A percentile compares a stretch with the other conserved stretches of the same genome.
Conservation (phyloP, 2,113 vertebrate genomes). For the human (Homo sapiens) region DNA sequence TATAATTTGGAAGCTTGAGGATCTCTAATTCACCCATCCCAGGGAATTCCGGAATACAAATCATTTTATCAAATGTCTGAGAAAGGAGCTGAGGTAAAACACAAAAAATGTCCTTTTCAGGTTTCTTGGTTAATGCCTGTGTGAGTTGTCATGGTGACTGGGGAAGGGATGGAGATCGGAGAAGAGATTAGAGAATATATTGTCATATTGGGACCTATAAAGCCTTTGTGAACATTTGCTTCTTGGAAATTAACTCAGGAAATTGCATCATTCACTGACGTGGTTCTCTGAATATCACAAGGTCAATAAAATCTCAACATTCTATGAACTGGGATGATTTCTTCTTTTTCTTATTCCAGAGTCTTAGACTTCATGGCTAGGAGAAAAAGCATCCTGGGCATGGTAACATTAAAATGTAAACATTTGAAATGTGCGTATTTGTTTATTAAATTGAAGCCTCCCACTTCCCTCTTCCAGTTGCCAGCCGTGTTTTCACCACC, state of each 20-base stretch:
- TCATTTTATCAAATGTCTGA: conserved; percentile 41
- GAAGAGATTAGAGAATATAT: conserved; percentile 10
- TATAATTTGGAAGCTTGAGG: conserved; percentile 6
- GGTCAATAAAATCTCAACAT: conserved; percentile 41
- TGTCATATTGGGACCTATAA: conserved; percentile 52
- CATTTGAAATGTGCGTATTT: neutral
- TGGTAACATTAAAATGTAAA: conserved; percentile 20
- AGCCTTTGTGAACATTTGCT: neutral
- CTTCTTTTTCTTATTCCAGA: neutral
- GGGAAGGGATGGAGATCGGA: conserved; percentile 53
- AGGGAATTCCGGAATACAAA: conserved; percentile 24
- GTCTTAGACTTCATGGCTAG: neutral
- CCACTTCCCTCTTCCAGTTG: neutral
- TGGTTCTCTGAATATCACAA: conserved; percentile 17
- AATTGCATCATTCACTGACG: conserved; percentile 21
- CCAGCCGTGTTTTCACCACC: neutral
- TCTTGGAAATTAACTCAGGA: conserved; percentile 51
- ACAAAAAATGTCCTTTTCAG: conserved; percentile 7
- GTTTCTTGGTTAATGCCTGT: conserved; percentile 26
- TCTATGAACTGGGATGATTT: conserved; percentile 23
- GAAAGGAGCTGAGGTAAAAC: conserved; percentile 27
- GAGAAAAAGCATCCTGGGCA: neutral
- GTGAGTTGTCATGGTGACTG: conserved; percentile 31
- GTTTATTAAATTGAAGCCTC: neutral
- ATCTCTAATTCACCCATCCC: neutral